Conservation (phyloP, 2,888 invertebrate genomes). For the Cybosia mesomella region DNA sequence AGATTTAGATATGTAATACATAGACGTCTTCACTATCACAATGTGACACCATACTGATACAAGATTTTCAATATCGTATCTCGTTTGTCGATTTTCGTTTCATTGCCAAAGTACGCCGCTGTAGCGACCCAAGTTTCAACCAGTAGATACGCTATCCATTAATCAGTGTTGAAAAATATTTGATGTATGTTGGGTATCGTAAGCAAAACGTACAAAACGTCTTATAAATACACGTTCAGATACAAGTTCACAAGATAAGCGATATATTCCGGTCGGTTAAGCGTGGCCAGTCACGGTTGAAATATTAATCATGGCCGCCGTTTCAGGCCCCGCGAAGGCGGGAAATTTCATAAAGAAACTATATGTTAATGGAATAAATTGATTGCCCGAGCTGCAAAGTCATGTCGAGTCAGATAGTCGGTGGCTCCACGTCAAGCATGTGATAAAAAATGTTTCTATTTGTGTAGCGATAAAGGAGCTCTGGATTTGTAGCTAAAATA, state of each 20-base stretch:
- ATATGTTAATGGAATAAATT: conserved; percentile 79
- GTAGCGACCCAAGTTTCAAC: background rate
- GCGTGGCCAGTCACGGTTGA: conserved; percentile 72
- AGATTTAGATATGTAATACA: too few relatives aligned
- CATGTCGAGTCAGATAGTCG: conserved; percentile 58
- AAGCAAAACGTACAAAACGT: conserved; percentile 24
- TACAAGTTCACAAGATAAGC: conserved; percentile 59
- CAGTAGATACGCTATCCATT: conserved; percentile 13
- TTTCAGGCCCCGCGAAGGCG: conserved; percentile 65
- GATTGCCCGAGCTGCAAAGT: conserved; percentile 61
- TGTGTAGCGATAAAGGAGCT: conserved; percentile 14
- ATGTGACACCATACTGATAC: too few relatives aligned
- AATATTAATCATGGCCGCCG: conserved; percentile 76
- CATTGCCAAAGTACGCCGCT: background rate
- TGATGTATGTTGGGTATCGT: conserved; percentile 32
- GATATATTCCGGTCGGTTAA: conserved; percentile 63
- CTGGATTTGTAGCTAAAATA: conserved; percentile 16
- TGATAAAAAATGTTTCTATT: conserved; percentile 33
- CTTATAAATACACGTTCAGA: conserved; percentile 24
- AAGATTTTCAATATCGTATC: background rate
- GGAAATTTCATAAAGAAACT: conserved; percentile 75
- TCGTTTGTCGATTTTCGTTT: background rate
- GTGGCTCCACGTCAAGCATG: conserved; percentile 30
- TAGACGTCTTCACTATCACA: too few relatives aligned
- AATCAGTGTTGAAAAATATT: conserved; percentile 35